Base-by-base conservation (phyloP, 2,113 vertebrate genomes). In the Micronisus gabar region DNA sequence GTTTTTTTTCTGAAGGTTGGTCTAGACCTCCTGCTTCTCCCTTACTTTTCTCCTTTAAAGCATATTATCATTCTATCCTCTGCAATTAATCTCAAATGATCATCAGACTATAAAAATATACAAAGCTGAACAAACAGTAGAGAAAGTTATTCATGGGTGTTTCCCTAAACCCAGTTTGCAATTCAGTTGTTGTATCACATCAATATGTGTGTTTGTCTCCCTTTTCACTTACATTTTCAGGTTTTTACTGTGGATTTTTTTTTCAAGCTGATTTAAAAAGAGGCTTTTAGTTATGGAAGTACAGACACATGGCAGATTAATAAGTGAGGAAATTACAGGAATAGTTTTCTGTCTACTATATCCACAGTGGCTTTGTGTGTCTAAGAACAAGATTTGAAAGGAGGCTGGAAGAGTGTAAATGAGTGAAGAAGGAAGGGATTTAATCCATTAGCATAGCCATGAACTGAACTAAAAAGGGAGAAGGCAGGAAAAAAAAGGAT, bases 31-130 rank as follows among this genome's bases (percentile, higher is more conserved):
- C 50, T 82, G 53, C n/a, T 80, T 88, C 65, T 88, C 75, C 41
- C 45, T 73, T 72, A 26, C 3, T 82, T 91, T 88, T 88, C 75
- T 74, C n/a, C 32, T 97, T 86, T 92, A 90, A 83, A 55, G 74
- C 72, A 75, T 52, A 86, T 78, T 81, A 84, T 83, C 75, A 73
- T 91, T 90, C 80, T 70, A 74, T 95, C 86, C 65, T 93, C 76
- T 92, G 65, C 47, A 90, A 94, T 95, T 90, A 95, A 92, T 84
- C 55, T 95, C 80, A 71, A 86, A 61, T 88, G 55, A 86, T 66
- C 95, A 97, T 92, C 94, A 93, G 90, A 89, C 88, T 74, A 95
- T 93, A 92, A 93, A 90, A 94, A 91, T 43, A 96, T 36, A 90
- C 72, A 93, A 86, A 88, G 68, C 76, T 81, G 40, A 94, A 90